phyloP scores from a whole-genome alignment of 2,113 vertebrate genomes.

The Seriola quinqueradiata region DNA sequence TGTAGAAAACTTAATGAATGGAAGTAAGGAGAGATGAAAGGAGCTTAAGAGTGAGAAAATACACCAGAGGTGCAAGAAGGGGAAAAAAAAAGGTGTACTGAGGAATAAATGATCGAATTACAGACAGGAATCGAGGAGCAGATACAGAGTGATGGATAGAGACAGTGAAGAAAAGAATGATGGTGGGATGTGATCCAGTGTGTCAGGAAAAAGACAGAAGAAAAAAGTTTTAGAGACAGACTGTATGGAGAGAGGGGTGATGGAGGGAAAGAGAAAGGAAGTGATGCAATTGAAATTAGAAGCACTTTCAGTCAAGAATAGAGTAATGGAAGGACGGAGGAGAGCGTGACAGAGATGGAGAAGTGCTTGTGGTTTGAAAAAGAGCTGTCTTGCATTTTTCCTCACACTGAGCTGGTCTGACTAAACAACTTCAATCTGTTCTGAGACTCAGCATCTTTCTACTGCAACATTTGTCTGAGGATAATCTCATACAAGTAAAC shows the following conservation, averaged over 20 bases:
- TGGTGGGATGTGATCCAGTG: not conserved
- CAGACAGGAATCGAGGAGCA: conserved; percentile 4
- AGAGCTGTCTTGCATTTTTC: conserved; percentile 49
- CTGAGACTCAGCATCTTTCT: too few relatives aligned
- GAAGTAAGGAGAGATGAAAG: not conserved
- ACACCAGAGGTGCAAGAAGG: not conserved
- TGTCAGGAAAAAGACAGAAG: conserved; percentile 17
- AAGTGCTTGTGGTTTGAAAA: conserved; percentile 18
- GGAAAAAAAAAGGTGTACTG: not conserved
- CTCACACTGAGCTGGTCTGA: conserved; percentile 40
- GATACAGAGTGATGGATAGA: conserved; percentile 23
- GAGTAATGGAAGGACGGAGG: conserved; percentile 30
- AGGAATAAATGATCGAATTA: not conserved
- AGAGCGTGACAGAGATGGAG: conserved; percentile 32
- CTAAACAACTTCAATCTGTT: conserved; percentile 57
- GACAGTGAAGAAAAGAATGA: conserved; percentile 15
- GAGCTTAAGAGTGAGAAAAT: not conserved
- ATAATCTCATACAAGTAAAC: too few relatives aligned
- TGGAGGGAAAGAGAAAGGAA: not conserved
- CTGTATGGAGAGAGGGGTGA: conserved; percentile 16
- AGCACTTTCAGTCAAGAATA: conserved; percentile 23
- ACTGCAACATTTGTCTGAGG: too few relatives aligned
- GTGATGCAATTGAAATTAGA: conserved; percentile 43
- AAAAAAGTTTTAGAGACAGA: not conserved
- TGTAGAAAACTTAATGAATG: not conserved